Conservation (phyloP, 2,888 invertebrate genomes). For the Gisinianus flammeolus region DNA sequence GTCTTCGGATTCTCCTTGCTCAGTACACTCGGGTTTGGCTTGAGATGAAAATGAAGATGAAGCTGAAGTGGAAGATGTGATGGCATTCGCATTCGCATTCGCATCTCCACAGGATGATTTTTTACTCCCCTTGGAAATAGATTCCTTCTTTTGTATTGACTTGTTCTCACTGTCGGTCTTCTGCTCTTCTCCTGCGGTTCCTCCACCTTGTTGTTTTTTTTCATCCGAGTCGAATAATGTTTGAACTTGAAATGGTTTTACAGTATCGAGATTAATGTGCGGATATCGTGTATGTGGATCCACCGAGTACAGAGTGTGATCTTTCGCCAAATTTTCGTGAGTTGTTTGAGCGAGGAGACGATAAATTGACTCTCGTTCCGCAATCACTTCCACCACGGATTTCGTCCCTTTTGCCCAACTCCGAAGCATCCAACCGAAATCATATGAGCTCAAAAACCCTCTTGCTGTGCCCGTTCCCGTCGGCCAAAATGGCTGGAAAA, state of each 20-base stretch:
- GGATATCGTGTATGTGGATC: slow-evolving; percentile 61
- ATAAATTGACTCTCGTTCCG: slow-evolving; percentile 66
- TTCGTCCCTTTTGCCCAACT: slow-evolving; percentile 63
- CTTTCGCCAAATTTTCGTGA: slow-evolving; percentile 65
- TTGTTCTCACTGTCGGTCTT: not conserved
- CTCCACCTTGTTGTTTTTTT: slow-evolving; percentile 40
- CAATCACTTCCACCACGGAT: slow-evolving; percentile 62
- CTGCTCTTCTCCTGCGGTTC: no score
- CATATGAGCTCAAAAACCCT: slow-evolving; percentile 66
- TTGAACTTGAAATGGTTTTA: slow-evolving; percentile 60
- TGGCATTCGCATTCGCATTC: no score
- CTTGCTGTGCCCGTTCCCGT: slow-evolving; percentile 67
- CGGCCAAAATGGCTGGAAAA: slow-evolving; percentile 65
- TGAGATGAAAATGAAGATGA: not conserved
- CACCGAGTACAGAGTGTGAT: slow-evolving; percentile 61
- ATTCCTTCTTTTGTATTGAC: not conserved
- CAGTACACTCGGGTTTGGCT: not conserved
- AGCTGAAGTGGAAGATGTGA: not conserved
- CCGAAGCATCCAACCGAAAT: slow-evolving; percentile 66
- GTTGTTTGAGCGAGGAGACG: slow-evolving; percentile 66
- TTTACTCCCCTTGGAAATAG: not conserved
- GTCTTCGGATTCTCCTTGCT: not conserved
- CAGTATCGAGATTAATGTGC: slow-evolving; percentile 57
- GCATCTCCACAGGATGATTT: not conserved
- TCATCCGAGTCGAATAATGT: slow-evolving; percentile 62